Base-by-base conservation (phyloP, 2,797 vertebrate species). In the Parambassis ranga region DNA sequence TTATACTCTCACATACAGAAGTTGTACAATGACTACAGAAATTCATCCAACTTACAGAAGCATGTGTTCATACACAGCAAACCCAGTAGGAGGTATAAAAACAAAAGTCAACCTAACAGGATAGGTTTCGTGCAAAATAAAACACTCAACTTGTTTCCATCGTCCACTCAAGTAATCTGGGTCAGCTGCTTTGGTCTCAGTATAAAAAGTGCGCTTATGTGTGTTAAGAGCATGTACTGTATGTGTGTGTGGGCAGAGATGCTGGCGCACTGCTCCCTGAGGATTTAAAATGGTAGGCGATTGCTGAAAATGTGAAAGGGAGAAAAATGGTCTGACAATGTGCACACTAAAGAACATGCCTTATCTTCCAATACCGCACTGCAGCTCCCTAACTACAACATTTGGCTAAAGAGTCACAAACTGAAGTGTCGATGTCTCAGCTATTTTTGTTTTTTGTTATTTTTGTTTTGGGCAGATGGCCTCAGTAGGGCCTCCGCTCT, bases 101-200 rank as follows among this genome's bases (percentile, higher is more conserved):
- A 41, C 10, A 11, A 19, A 10, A 56, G 38, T 7, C 24, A 44
- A 58, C 15, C 13, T 8, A 7, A 23, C 3, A 41, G 31, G 27
- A 19, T 44, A 19, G 28, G 20, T n/a, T 7, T 32, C 1, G 16
- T 39, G 15, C 19, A 31, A 38, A 26, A 26, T 37, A 10, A 48
- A 37, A 35, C 39, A 62, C 19, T 67, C 27, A 30, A 32, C 19
- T 51, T 9, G 5, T 32, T 26, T 51, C 19, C 20, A 33, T 3
- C 31, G 33, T 35, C 39, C 27, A 41, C 55, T 84, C 36, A 48
- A 64, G 58, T 62, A 69, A 84, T 75, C 50, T 83, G 77, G 81
- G 81, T 81, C 83, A 85, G 41, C 20, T 58, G 62, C 37, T 39
- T 31, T 10, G 3, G 20, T 24, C 51, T 48, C 30, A 28, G 38